Conservation (phyloP, 2,113 vertebrate species). For the Corynorhinus townsendii region DNA sequence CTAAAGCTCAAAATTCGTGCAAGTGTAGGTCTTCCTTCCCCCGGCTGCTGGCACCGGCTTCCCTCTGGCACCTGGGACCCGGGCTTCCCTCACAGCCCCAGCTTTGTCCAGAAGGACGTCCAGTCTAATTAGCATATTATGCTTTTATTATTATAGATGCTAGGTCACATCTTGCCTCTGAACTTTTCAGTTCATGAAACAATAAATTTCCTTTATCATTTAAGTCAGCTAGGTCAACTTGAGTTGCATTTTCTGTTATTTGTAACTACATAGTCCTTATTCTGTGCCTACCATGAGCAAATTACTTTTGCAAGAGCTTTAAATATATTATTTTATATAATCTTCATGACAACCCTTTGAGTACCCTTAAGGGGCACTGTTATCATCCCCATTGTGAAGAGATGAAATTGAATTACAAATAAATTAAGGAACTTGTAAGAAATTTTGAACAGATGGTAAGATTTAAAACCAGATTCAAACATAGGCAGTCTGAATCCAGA, state of each 20-base stretch:
- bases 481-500: not conserved
- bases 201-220: not conserved
- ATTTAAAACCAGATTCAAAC: slow-evolving; percentile 15
- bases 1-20: too few relatives aligned
- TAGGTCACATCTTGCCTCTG: not conserved
- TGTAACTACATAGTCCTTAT: not conserved
- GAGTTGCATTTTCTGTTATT: not conserved
- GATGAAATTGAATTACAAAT: slow-evolving; percentile 7
- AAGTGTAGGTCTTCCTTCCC: too few relatives aligned
- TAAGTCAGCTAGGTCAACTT: not conserved
- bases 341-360: not conserved
- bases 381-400: not conserved
- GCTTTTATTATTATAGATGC: not conserved
- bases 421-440: not conserved
- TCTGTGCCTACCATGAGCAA: not conserved
- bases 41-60: too few relatives aligned
- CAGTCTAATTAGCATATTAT: too few relatives aligned
- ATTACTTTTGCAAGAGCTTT: not conserved
- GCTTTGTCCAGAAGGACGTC: too few relatives aligned
- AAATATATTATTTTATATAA: slow-evolving; percentile 18
- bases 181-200: not conserved
- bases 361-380: not conserved
- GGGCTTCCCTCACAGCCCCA: too few relatives aligned
- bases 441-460: not conserved
- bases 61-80: too few relatives aligned